phyloP scores from a whole-genome alignment of 2,113 vertebrate species.

The Maccullochella peelii region DNA sequence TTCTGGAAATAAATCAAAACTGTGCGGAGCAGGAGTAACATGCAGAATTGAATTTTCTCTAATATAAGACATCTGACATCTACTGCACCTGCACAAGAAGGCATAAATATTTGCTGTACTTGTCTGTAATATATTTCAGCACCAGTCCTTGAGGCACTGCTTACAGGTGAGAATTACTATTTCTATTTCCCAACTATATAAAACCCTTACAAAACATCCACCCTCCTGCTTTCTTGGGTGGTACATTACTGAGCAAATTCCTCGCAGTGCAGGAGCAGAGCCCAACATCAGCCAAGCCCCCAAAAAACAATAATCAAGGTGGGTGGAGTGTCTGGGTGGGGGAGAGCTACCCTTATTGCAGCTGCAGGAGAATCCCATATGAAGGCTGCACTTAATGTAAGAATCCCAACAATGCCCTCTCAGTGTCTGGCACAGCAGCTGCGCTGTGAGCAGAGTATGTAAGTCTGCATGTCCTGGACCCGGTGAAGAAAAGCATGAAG shows the following conservation, averaged over 20 bases:
- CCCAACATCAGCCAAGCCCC: slow-evolving; percentile 45
- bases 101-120: background rate
- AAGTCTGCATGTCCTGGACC: slow-evolving; percentile 25
- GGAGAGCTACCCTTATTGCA: slow-evolving; percentile 28
- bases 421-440: slow-evolving; percentile 51
- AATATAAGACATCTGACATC: background rate
- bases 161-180: background rate
- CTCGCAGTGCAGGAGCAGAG: slow-evolving; percentile 13
- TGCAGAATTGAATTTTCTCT: background rate
- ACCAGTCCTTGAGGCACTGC: background rate
- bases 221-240: background rate
- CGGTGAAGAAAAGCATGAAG: slow-evolving; percentile 17
- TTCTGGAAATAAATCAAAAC: background rate
- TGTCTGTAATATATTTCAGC: background rate
- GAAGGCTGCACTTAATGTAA: slow-evolving; percentile 57
- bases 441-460: slow-evolving; percentile 39
- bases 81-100: background rate
- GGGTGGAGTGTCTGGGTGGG: slow-evolving; percentile 57
- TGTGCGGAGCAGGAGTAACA: background rate
- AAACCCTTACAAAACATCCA: slow-evolving; percentile 7
- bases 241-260: slow-evolving; percentile 33
- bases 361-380: slow-evolving; percentile 61
- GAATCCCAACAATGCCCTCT: slow-evolving; percentile 78
- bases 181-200: background rate
- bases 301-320: slow-evolving; percentile 65